Base-by-base conservation (phyloP, 2,113 vertebrate genomes). In the Terrapene triunguis region DNA sequence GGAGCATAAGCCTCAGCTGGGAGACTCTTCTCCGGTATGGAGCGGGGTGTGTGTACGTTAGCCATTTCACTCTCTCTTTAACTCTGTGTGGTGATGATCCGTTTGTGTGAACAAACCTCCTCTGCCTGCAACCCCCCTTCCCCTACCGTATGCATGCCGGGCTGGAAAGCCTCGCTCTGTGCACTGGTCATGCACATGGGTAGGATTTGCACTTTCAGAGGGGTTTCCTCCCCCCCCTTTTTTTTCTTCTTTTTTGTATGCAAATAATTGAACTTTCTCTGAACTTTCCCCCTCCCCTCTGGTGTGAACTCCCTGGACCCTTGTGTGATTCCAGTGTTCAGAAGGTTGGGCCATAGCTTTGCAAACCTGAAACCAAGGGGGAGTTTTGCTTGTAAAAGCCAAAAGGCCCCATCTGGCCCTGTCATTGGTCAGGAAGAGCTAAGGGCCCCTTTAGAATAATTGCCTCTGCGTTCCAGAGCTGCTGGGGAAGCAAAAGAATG, bases 31-130 rank as follows among this genome's bases (percentile, higher is more conserved):
- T 98, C 99, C 99, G 98, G 99, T 99, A 98, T 99, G 99, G 99
- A 99, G 99, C 98, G 99, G 99, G 98, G 99, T 99, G 98, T 99
- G 99, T 99, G 99, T 99, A 99, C 98, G 99, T 99, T 98, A 98
- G 98, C 97, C 98, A 98, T 99, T 99, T 98, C 98, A 98, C 98
- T 98, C 98, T 98, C 98, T 98, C 98, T 99, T 98, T 98, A 98
- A 98, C 98, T 98, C 97, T 98, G 98, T 97, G 92, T 59, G 95
- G 94, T 96, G 97, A 97, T 96, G 96, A 82, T 97, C 97, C 94
- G 97, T 95, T 95, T 90, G 94, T 85, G 94, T 82, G 89, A 91
- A 93, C 84, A 96, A 94, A 74, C 79, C 93, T 74, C 17, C 54
- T 82, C 32, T 53, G 22, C 47, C 32, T 53, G 22, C 47, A n/a